A percentile compares a stretch with the other conserved stretches of the same genome.
Evolutionary conservation across 2,888 invertebrate genomes (phyloP).

Genomic region (Macrophya annulata): DNA sequence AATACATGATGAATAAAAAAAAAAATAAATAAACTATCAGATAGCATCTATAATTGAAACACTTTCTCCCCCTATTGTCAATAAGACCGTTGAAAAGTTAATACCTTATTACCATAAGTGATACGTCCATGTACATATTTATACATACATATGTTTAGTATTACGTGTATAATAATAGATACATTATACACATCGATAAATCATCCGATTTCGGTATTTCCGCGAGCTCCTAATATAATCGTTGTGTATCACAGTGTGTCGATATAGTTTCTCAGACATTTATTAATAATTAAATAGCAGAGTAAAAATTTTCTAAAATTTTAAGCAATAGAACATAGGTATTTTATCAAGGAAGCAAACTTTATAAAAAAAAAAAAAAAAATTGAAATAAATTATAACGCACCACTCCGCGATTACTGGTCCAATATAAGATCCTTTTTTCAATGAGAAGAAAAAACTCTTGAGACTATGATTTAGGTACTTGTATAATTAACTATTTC

Average conservation of each 20-base stretch:
- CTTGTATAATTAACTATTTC: background rate
- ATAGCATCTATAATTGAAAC: constrained; percentile 8
- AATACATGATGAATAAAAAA: constrained; percentile 17
- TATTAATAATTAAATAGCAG: background rate
- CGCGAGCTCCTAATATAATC: constrained; percentile 41
- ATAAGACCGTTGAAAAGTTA: constrained; percentile 28
- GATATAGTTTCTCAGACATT: constrained; percentile 32
- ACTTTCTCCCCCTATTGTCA: background rate
- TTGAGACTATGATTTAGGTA: background rate
- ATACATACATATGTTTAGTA: background rate
- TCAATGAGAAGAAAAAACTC: background rate
- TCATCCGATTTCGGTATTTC: constrained; percentile 40
- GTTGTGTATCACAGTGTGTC: constrained; percentile 50
- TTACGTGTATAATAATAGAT: background rate
- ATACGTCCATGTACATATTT: constrained; percentile 18
- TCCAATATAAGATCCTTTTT: background rate
- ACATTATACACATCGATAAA: constrained; percentile 1
- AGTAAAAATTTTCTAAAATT: background rate
- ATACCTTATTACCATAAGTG: constrained; percentile 11
- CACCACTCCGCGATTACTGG: background rate
- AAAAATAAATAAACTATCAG: background rate
- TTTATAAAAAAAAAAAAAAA: background rate
- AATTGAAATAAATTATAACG: background rate
- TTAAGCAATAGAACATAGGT: background rate
- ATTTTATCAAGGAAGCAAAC: background rate